These are phyloP conservation scores for Prochilodus magdalenae DNA, from an alignment of 2,113 vertebrate species.

Conservation along the genomic window DNA sequence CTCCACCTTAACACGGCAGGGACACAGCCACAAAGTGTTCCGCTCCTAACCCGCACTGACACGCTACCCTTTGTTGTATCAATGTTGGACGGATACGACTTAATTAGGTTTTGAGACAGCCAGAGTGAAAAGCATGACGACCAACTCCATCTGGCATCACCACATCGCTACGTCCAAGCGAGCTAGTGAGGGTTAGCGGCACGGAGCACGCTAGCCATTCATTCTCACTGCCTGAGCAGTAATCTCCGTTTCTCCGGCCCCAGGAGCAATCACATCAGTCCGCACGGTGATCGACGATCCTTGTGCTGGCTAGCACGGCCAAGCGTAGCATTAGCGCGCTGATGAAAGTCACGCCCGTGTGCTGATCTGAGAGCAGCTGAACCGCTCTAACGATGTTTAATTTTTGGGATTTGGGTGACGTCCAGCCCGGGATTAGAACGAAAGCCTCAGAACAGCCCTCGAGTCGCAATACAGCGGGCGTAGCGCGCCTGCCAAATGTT, in stretches of 20 bases:
- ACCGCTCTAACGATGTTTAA: not conserved
- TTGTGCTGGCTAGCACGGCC: not conserved
- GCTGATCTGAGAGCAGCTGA: not conserved
- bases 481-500: constrained; percentile 50
- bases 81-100: too few relatives aligned
- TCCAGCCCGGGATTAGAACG: not conserved
- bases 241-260: not conserved
- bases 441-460: not conserved
- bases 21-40: too few relatives aligned
- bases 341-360: not conserved
- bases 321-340: not conserved
- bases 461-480: constrained; percentile 32
- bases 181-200: not conserved
- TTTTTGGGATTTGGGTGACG: not conserved
- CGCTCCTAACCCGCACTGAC: too few relatives aligned
- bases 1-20: too few relatives aligned
- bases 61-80: too few relatives aligned
- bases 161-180: not conserved
- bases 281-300: not conserved
- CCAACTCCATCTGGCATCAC: too few relatives aligned
- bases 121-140: too few relatives aligned
- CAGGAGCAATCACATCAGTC: not conserved
- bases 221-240: not conserved
- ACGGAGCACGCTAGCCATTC: not conserved
- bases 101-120: too few relatives aligned